Percentiles rank a stretch among this genome's conserved stretches.
phyloP scores from a whole-genome alignment of 2,888 invertebrate genomes.

The Penaeus monodon region DNA sequence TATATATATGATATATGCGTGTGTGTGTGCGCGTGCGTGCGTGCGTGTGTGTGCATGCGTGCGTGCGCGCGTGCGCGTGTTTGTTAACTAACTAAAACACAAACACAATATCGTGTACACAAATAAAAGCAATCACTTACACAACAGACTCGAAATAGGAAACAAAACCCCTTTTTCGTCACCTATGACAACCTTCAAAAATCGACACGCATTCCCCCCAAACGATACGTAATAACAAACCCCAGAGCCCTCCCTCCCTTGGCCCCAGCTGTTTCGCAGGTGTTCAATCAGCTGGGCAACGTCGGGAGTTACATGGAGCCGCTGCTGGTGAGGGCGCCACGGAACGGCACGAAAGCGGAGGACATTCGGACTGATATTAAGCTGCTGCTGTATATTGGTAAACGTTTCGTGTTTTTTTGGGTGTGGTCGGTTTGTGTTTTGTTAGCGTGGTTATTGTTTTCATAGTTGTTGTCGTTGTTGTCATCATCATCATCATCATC shows the following conservation, averaged over 20 bases:
- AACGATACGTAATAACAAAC: too few relatives aligned
- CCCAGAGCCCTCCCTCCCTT: too few relatives aligned
- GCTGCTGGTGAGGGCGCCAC: constrained; percentile 37
- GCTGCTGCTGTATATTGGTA: constrained; percentile 64
- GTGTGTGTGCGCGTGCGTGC: not conserved
- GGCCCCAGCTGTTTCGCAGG: constrained; percentile 28
- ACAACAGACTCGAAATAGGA: too few relatives aligned
- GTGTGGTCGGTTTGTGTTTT: too few relatives aligned
- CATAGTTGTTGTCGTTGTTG: too few relatives aligned
- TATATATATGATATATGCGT: not conserved
- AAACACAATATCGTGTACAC: too few relatives aligned
- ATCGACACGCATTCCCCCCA: too few relatives aligned
- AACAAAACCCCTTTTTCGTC: too few relatives aligned
- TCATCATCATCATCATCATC: too few relatives aligned
- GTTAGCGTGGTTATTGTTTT: too few relatives aligned
- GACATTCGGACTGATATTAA: constrained; percentile 61
- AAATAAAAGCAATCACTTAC: too few relatives aligned
- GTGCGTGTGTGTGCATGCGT: not conserved
- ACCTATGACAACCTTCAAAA: too few relatives aligned
- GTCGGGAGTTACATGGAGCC: constrained; percentile 58
- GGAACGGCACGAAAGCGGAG: not conserved
- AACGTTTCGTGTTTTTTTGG: not conserved
- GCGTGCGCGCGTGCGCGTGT: not conserved
- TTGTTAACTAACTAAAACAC: not conserved
- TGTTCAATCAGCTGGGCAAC: constrained; percentile 50